Conservation (phyloP, 2,113 vertebrate genomes). For the Urocolius indicus region DNA sequence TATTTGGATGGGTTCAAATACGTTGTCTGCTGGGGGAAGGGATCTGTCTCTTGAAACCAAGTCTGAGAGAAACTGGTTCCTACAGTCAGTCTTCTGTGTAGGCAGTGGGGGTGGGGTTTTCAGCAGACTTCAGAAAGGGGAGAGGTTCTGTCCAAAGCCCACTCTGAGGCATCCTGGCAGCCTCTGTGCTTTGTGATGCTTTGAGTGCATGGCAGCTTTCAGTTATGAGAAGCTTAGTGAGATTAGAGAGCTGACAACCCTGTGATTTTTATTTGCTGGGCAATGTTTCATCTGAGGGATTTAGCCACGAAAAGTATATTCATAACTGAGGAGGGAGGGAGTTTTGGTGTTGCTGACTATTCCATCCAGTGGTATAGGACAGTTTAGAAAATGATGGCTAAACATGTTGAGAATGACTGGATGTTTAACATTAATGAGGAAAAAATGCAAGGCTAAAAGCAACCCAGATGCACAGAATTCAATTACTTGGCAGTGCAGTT, state of each 20-base stretch:
- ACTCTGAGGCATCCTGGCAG: accelerated
- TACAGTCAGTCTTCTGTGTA: background rate
- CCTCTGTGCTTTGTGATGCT: background rate
- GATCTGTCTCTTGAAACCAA: background rate
- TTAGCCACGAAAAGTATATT: background rate
- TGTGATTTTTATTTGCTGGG: background rate
- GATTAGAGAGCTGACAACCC: background rate
- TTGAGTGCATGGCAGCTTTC: background rate
- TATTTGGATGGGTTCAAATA: background rate
- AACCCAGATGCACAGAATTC: slow-evolving; percentile 34
- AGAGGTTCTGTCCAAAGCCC: background rate
- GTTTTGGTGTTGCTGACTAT: background rate
- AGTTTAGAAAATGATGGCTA: background rate
- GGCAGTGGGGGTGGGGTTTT: background rate
- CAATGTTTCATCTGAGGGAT: background rate
- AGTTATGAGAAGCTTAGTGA: background rate
- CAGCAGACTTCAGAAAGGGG: background rate
- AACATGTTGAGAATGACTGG: background rate
- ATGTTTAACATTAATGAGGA: slow-evolving; percentile 21
- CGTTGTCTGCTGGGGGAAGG: background rate
- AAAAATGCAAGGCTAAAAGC: slow-evolving; percentile 28
- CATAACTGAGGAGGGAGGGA: background rate
- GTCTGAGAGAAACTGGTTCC: background rate
- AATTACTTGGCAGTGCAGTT: background rate
- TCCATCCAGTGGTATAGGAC: background rate